Percentiles rank a stretch among this genome's conserved stretches.
Conservation (phyloP, 2,797 vertebrate species). For the Coregonus ussuriensis region DNA sequence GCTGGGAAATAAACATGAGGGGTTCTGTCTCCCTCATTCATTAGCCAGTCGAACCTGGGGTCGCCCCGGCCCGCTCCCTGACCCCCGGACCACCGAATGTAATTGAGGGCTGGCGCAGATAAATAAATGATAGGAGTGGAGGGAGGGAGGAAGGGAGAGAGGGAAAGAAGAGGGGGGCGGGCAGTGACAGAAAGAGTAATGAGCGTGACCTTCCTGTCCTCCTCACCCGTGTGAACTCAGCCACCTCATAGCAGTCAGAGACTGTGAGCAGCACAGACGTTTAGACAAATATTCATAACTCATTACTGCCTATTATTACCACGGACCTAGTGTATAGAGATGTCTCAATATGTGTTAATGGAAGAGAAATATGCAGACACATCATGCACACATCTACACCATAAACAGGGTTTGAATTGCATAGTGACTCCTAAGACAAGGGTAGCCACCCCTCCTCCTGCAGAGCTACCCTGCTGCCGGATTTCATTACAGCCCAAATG, state of each 20-base stretch:
- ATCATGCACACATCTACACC: not conserved
- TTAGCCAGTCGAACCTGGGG: conserved; percentile 48
- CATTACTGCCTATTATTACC: conserved; percentile 9
- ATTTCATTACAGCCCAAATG: too few species aligned
- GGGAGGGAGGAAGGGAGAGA: not conserved
- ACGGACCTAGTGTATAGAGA: conserved; percentile 11
- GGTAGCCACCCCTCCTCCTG: too few species aligned
- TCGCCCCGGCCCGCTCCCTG: conserved; percentile 34
- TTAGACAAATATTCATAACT: conserved; percentile 39
- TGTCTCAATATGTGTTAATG: not conserved
- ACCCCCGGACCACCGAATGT: conserved; percentile 35
- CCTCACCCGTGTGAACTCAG: conserved; percentile 45
- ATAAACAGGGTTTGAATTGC: too few species aligned
- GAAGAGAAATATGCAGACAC: not conserved
- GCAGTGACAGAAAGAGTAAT: conserved; percentile 42
- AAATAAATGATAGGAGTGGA: conserved; percentile 56
- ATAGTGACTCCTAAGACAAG: too few species aligned
- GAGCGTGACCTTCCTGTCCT: conserved; percentile 49
- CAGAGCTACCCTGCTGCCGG: too few species aligned
- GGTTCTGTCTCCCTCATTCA: conserved; percentile 41
- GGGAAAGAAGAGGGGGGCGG: not conserved
- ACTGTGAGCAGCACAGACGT: conserved; percentile 24
- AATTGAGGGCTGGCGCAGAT: conserved; percentile 54
- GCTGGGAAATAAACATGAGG: conserved; percentile 62
- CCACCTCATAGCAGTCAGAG: conserved; percentile 18